Evolutionary conservation across 2,797 vertebrate genomes (phyloP), one percentile per base, ranked within the genome.

Genomic region (Rhinella marina): DNA sequence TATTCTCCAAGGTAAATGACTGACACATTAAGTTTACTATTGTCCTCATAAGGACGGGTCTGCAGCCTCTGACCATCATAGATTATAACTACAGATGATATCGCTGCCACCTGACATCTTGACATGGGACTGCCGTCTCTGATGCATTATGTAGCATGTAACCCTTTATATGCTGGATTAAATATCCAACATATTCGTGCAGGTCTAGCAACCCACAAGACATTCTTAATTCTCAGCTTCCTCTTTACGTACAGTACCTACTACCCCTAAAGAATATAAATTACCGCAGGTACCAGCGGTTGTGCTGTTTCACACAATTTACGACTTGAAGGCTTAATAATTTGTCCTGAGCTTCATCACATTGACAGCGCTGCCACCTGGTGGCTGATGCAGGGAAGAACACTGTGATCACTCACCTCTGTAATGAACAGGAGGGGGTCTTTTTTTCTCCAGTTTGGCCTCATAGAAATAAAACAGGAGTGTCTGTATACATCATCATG

Each of bases 1-100:
- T 99, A 93, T 99, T 99, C 95, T 94, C 96, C 94, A 98, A 99
- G 97, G 97, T 96, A 95, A 93, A 87, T 93, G 88, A 19, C 1
- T 61, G 27, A 13, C 4, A 62, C 56, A 29, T 54, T 52, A 14
- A 2, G 0, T 5, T 50, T 19, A 7, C 32, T 17, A 14, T 32
- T 72, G 16, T 72, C 3, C 4, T 21, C 59, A 62, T 62, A 5
- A 62, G 1, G 19, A 23, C 14, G 16, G 17, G 19, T 41, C 70
- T 41, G 32, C 70, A 73, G 32, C 13, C 32, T 73, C 17, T 23
- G 8, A 12, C 10, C 5, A 19, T 19, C 70, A 21, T 54, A 14
- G 52, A 11, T 14, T 0, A 13, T 54, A 54, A 13, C 27, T 16
- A 21, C 23, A 48, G 2, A 29, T 29, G 25, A 68, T 16, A 68